Evolutionary conservation across 2,797 vertebrate genomes (phyloP), one percentile per base, ranked within the genome.

Genomic region (Pangasius larnaudii): DNA sequence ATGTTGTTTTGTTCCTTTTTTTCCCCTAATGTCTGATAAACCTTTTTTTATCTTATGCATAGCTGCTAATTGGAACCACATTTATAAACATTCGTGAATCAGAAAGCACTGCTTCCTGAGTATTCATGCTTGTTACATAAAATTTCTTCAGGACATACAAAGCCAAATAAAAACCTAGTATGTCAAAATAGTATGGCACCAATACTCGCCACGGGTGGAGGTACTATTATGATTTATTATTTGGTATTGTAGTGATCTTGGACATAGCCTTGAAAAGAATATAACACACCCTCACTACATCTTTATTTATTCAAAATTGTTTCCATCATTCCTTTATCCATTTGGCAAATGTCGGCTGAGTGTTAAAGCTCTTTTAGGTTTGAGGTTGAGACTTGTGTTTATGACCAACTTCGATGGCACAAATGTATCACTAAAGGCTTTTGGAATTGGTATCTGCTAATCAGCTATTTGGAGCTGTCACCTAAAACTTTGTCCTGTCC

Each of bases 1-100:
- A 83, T 87, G 78, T 87, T 86, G 63, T 71, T 84, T 33, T 71
- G 18, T 84, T 53, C 46, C 16, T 49, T 63, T 58, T 80, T 63
- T n/a, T 58, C 6, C 6, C 2, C 10, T 8, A 63, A 56, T 19
- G 81, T 67, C 61, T 83, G 59, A 65, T 83, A n/a, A 49, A 27
- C 1, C 11, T 82, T 10, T 46, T 61, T 27, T 22, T 30, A 61
- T 18, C 16, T 46, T 63, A 83, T 30, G 49, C 61, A 49, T 30
- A 65, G 27, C 42, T 49, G 16, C 61, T 83, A 63, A 82, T 82
- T 46, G 65, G 59, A 67, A 49, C 61, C 81, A 80, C n/a, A 78
- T 78, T 53, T 53, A 56, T 18, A 56, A 78, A 78, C 75, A 78
- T 33, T 22, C 1, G 18, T 22, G n/a, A 22, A 78, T 56, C 30